Evolutionary conservation across 2,113 vertebrate genomes (phyloP).

Genomic region (Siphamia tubifer): DNA sequence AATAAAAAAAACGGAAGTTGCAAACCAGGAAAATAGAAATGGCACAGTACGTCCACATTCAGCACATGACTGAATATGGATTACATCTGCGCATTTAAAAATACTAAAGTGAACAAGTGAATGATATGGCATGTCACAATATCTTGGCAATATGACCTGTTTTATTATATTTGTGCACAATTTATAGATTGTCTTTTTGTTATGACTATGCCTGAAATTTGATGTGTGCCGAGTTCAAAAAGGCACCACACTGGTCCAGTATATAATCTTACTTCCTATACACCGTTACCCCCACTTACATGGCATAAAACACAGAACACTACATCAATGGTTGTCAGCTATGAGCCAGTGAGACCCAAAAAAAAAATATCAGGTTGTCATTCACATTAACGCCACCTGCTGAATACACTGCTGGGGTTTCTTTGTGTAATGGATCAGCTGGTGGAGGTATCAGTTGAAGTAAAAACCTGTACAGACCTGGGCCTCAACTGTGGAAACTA

Average conservation of each 20-base stretch:
- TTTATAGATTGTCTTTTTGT: constrained; percentile 60
- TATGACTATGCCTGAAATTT: constrained; percentile 29
- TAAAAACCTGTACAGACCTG: background rate
- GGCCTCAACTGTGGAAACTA: constrained; percentile 34
- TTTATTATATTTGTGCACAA: constrained; percentile 59
- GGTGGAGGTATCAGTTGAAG: background rate
- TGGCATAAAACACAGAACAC: constrained; percentile 49
- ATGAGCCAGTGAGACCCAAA: constrained; percentile 32
- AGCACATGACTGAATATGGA: constrained; percentile 46
- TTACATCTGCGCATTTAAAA: constrained; percentile 64
- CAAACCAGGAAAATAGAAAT: constrained; percentile 73
- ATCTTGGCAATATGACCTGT: constrained; percentile 50
- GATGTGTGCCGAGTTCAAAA: constrained; percentile 31
- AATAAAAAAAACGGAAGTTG: constrained; percentile 82
- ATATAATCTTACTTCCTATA: constrained; percentile 45
- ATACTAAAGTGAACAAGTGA: constrained; percentile 43
- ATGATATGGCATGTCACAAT: constrained; percentile 54
- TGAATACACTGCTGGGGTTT: too few species aligned
- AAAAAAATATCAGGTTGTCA: constrained; percentile 17
- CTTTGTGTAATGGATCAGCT: constrained; percentile 34
- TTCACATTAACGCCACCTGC: too few species aligned
- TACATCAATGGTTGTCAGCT: constrained; percentile 45
- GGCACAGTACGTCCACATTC: constrained; percentile 39
- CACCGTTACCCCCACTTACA: background rate
- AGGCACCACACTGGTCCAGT: constrained; percentile 71